These are phyloP conservation scores for Rhingia campestris DNA, from an alignment of 2,888 invertebrate species.

Conservation along the genomic window DNA sequence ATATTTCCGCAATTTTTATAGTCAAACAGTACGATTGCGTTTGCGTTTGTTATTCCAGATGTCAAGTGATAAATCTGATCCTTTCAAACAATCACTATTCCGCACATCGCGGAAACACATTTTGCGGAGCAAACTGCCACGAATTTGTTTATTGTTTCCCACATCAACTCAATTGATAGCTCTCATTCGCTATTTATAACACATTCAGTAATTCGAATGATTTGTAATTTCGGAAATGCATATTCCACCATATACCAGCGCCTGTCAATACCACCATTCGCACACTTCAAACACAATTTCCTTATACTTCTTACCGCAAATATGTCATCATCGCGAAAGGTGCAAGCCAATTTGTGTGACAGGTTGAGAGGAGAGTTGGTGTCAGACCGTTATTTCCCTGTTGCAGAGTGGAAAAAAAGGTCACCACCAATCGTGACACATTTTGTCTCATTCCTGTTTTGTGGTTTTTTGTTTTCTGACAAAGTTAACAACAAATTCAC, in stretches of 20 bases:
- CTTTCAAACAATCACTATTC: constrained; percentile 25
- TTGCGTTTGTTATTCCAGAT: constrained; percentile 52
- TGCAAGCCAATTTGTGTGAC: constrained; percentile 64
- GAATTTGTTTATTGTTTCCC: constrained; percentile 48
- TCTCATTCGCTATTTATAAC: constrained; percentile 42
- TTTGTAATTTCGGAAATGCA: constrained; percentile 11
- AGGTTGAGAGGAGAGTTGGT: constrained; percentile 45
- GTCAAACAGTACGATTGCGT: constrained; percentile 31
- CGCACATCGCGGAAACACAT: constrained; percentile 58
- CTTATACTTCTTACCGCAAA: constrained; percentile 23
- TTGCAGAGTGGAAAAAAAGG: constrained; percentile 43
- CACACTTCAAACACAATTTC: constrained; percentile 1
- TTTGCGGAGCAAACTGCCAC: background rate
- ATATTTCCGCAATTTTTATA: constrained; percentile 17
- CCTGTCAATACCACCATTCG: constrained; percentile 31
- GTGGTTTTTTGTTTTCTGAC: constrained; percentile 10
- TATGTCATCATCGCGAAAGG: constrained; percentile 68
- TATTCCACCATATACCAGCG: constrained; percentile 3
- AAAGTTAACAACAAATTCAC: constrained; percentile 64
- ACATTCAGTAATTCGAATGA: constrained; percentile 6
- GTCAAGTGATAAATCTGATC: constrained; percentile 56
- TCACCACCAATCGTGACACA: constrained; percentile 54
- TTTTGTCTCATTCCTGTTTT: constrained; percentile 7
- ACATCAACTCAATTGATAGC: constrained; percentile 27
- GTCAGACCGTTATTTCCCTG: constrained; percentile 50